A percentile compares a stretch with the other conserved stretches of the same genome.
Evolutionary conservation across 2,888 invertebrate genomes (phyloP).

Genomic region (Quadroppia sp.): DNA sequence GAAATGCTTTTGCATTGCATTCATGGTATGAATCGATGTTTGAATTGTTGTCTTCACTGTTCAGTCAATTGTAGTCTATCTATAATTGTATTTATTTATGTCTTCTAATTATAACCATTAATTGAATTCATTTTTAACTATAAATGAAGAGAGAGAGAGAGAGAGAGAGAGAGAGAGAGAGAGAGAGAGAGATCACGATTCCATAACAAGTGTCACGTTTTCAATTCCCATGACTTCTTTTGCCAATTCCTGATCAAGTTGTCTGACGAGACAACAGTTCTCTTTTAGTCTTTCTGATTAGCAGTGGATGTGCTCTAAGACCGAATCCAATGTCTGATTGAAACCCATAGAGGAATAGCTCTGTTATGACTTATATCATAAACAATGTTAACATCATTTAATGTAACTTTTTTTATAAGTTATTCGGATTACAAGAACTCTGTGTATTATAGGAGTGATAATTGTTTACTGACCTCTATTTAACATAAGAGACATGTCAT

Average conservation of each 20-base stretch:
- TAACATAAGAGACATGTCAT: not conserved
- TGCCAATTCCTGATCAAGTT: conserved; percentile 9
- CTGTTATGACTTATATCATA: not conserved
- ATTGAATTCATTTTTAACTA: too few species aligned
- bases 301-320: not conserved
- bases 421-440: not conserved
- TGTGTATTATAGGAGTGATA: not conserved
- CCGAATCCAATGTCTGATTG: conserved; percentile 6
- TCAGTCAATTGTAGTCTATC: too few species aligned
- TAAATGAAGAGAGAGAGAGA: not conserved
- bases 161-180: not conserved
- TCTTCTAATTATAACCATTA: too few species aligned
- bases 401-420: conserved; percentile 2
- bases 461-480: not conserved
- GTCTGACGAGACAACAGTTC: not conserved
- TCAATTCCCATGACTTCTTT: conserved; percentile 8
- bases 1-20: too few species aligned
- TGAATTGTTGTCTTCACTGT: too few species aligned
- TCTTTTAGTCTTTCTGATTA: not conserved
- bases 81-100: too few species aligned
- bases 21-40: too few species aligned
- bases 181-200: not conserved
- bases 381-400: not conserved
- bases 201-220: conserved; percentile 26
- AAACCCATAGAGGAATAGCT: not conserved